phyloP scores from a whole-genome alignment of 1,140 invertebrate species.

The Drosophila ogumai region DNA sequence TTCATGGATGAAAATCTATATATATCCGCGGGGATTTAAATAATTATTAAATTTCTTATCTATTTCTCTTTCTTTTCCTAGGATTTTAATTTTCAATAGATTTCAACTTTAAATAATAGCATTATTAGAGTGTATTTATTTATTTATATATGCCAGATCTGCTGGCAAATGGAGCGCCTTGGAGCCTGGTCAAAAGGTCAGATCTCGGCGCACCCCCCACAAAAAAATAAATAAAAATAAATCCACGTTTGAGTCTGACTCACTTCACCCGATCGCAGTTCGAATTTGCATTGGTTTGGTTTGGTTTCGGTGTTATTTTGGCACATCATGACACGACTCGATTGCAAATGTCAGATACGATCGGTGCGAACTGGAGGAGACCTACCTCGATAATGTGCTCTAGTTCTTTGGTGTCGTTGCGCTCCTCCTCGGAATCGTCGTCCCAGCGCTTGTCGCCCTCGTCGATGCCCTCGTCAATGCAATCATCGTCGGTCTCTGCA shows the following conservation, averaged over 20 bases:
- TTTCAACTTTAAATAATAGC: too few species aligned
- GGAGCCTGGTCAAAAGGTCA: slow-evolving; percentile 77
- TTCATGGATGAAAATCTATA: background rate
- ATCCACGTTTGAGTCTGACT: slow-evolving; percentile 20
- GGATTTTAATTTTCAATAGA: too few species aligned
- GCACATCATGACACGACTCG: slow-evolving; percentile 44
- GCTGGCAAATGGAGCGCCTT: slow-evolving; percentile 48
- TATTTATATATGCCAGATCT: slow-evolving; percentile 39
- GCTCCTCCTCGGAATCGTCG: slow-evolving; percentile 87
- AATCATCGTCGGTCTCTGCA: slow-evolving; percentile 93
- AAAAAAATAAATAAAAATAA: slow-evolving; percentile 18
- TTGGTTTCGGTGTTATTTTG: slow-evolving; percentile 17
- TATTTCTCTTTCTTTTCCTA: background rate
- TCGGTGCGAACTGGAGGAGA: slow-evolving; percentile 19
- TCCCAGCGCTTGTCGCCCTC: slow-evolving; percentile 85
- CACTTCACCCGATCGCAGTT: slow-evolving; percentile 16
- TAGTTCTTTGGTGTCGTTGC: slow-evolving; percentile 84
- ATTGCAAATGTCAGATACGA: slow-evolving; percentile 40
- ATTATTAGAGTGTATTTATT: too few species aligned
- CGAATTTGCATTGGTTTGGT: slow-evolving; percentile 34
- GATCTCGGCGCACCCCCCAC: slow-evolving; percentile 35
- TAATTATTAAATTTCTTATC: background rate
- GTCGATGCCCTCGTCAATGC: slow-evolving; percentile 94
- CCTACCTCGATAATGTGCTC: slow-evolving; percentile 84
- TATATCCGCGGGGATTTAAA: too few species aligned